These are phyloP conservation scores for Aleiodes alternator DNA, from an alignment of 2,888 invertebrate genomes.

Conservation along the genomic window DNA sequence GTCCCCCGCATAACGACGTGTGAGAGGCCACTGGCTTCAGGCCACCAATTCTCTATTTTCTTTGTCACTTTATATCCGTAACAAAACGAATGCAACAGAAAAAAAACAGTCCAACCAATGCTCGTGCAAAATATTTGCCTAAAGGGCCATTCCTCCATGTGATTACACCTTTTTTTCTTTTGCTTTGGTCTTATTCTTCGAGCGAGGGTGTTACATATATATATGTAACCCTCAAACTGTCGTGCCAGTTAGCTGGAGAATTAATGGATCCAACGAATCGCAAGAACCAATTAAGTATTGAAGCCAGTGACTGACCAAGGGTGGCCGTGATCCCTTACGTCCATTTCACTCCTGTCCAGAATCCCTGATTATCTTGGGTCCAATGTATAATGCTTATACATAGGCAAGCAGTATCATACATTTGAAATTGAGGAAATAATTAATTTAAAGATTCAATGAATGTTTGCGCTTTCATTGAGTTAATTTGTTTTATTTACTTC, in stretches of 20 bases:
- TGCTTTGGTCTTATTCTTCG: no score
- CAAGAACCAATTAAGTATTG: slow-evolving; percentile 73
- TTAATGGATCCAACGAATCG: slow-evolving; percentile 73
- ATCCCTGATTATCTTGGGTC: slow-evolving; percentile 26
- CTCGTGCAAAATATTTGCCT: not conserved
- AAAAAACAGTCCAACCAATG: not conserved
- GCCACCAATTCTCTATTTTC: not conserved
- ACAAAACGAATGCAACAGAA: slow-evolving; percentile 3
- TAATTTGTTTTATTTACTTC: no score
- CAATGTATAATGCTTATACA: not conserved
- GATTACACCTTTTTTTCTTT: not conserved
- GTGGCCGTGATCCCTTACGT: slow-evolving; percentile 47
- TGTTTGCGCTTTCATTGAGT: not conserved
- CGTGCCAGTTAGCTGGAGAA: slow-evolving; percentile 62
- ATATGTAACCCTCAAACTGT: not conserved
- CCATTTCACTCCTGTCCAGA: slow-evolving; percentile 38
- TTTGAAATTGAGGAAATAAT: not conserved
- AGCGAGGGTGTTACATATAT: slow-evolving; percentile 9
- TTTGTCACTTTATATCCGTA: slow-evolving; percentile 66
- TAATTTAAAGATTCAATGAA: not conserved
- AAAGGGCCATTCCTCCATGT: not conserved
- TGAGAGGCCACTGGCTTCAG: not conserved
- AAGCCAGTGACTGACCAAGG: slow-evolving; percentile 47
- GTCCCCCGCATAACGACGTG: not conserved
- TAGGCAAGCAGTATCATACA: not conserved